These are phyloP conservation scores for Cygnus olor DNA, from an alignment of 2,797 vertebrate genomes.

Conservation along the genomic window DNA sequence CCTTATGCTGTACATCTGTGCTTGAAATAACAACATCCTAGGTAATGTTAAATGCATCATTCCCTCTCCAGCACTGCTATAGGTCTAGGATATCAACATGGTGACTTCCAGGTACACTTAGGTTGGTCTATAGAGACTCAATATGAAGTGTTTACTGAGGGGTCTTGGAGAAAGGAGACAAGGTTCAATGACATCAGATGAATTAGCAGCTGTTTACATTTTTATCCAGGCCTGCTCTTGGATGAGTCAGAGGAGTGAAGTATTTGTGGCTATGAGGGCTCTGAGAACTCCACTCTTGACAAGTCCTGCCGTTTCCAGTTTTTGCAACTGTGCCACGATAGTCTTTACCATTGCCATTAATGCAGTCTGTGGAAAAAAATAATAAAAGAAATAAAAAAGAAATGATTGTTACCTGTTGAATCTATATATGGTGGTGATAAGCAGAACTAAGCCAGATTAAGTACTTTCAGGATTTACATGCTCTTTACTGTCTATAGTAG, in stretches of 20 bases:
- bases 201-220: slow-evolving; percentile 82
- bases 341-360: slow-evolving; percentile 77
- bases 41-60: neutral
- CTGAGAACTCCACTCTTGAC: slow-evolving; percentile 88
- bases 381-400: neutral
- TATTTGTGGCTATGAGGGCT: slow-evolving; percentile 84
- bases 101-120: neutral
- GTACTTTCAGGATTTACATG: neutral
- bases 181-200: neutral
- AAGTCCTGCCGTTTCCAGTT: slow-evolving; percentile 82
- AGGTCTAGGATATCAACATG: neutral
- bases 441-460: neutral
- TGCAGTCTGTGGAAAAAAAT: slow-evolving; percentile 82
- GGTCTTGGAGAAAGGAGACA: neutral
- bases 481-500: neutral
- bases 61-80: neutral
- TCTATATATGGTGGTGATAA: neutral
- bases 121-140: neutral
- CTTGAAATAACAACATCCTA: neutral
- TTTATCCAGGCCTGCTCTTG: slow-evolving; percentile 82
- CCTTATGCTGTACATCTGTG: neutral
- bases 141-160: neutral
- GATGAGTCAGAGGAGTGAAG: slow-evolving; percentile 85
- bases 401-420: neutral
- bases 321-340: slow-evolving; percentile 86